Base-by-base conservation (phyloP, 2,888 invertebrate species). In the Tetropium fuscum region DNA sequence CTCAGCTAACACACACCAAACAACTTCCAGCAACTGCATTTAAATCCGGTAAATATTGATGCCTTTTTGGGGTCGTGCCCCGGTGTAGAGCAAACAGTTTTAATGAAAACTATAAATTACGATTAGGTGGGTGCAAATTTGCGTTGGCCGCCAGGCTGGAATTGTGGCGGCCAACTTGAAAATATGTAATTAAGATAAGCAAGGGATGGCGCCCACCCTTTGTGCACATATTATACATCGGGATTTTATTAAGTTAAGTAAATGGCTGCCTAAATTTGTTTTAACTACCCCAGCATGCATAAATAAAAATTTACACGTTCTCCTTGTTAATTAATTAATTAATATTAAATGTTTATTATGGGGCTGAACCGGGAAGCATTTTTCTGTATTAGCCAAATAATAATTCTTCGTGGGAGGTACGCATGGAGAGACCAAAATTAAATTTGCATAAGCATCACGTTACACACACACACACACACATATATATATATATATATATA, bases 151-250 rank as follows among this genome's bases (percentile, higher is more conserved):
- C 34, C 15, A 11, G 6, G 34, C 15, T 7, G 41, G 6, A 3
- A 41, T 41, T 10, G 19, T 19, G 41, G 13, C 19, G 19, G 19
- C 5, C 11, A 7, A 41, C 41, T 22, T 41, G 41, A 41, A 41
- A 41, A 41, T 41, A 41, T 41, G 41, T 20, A 41, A 41, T 41
- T 41, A 41, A 41, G 41, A 41, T 41, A 41, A 41, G 41, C 41
- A 22, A 13, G 22, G 41, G 41, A 41, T 41, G 41, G 41, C 41
- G 41, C 22, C 22, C 19, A 20, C 41, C 41, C 41, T 41, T 22
- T 22, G 41, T 38, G 18, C 38, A 41, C 41, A 41, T 22, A 19
- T 20, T 20, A 41, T 41, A 41, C 30, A 30, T 30, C 18, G 16
- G 30, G 15, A 45, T 45, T 45, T 30, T 45, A 45, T 30, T 45